A percentile compares a stretch with the other conserved stretches of the same genome.
Conservation (phyloP, 2,888 invertebrate genomes). For the Aleiodes alternator region DNA sequence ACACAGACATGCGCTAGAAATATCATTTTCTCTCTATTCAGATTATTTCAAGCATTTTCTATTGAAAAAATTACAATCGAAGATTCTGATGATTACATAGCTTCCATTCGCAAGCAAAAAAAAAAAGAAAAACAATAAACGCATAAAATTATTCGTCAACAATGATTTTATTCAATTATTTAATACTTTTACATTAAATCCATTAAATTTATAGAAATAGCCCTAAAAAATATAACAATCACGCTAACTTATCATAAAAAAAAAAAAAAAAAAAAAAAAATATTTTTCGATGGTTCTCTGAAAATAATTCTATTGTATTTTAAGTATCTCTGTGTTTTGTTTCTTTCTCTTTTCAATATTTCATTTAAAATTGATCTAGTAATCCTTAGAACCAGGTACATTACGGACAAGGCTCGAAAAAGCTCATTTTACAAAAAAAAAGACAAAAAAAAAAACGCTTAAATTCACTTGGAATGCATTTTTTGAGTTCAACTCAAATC, state of each 20-base stretch:
- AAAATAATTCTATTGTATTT: conserved; percentile 1
- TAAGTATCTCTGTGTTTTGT: conserved; percentile 21
- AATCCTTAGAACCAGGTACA: conserved; percentile 6
- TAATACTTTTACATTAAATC: background rate
- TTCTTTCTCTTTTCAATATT: background rate
- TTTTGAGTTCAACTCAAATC: too few species aligned
- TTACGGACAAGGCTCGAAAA: conserved; percentile 8
- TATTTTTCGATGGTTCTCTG: background rate
- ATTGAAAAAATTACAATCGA: too few species aligned
- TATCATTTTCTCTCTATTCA: too few species aligned
- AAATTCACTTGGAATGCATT: too few species aligned
- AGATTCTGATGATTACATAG: too few species aligned
- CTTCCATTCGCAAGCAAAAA: too few species aligned
- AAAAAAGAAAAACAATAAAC: too few species aligned
- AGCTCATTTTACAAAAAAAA: background rate
- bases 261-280: background rate
- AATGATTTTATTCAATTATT: conserved; percentile 13
- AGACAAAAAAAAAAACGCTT: background rate
- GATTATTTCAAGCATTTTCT: too few species aligned
- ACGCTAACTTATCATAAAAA: background rate
- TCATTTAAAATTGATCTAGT: background rate
- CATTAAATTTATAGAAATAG: conserved; percentile 17
- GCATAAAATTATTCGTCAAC: background rate
- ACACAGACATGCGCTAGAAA: too few species aligned
- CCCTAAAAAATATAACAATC: conserved; percentile 9